Evolutionary conservation across 2,113 vertebrate genomes (phyloP).

Genomic region (Paramisgurnus dabryanus): DNA sequence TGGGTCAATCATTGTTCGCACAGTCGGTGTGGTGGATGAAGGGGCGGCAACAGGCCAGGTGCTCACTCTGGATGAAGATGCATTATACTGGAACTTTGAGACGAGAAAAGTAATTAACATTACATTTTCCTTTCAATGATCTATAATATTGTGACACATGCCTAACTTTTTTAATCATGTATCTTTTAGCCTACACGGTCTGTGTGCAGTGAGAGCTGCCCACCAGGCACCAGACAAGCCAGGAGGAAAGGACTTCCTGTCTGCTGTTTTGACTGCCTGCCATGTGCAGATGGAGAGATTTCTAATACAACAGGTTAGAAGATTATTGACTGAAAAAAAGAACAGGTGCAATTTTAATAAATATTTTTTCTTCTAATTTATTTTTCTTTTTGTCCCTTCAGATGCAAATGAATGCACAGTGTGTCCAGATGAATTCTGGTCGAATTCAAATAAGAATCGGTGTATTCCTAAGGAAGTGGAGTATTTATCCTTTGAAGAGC

Average conservation of each 20-base stretch:
- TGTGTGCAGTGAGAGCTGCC: slow-evolving; percentile 74
- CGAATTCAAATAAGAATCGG: slow-evolving; percentile 57
- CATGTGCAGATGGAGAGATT: slow-evolving; percentile 75
- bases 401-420: slow-evolving; percentile 65
- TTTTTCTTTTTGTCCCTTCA: slow-evolving; percentile 28
- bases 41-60: slow-evolving; percentile 52
- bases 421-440: slow-evolving; percentile 74
- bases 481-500: slow-evolving; percentile 57
- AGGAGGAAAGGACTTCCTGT: slow-evolving; percentile 70
- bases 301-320: slow-evolving; percentile 67
- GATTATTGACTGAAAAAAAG: neutral
- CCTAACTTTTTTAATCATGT: neutral
- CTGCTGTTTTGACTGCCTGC: slow-evolving; percentile 80
- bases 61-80: slow-evolving; percentile 63
- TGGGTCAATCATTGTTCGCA: slow-evolving; percentile 56
- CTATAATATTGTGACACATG: too few relatives aligned
- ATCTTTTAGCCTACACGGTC: slow-evolving; percentile 66
- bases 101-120: slow-evolving; percentile 49
- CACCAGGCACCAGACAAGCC: slow-evolving; percentile 69
- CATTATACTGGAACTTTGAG: slow-evolving; percentile 68
- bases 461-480: slow-evolving; percentile 68
- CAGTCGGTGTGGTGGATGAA: slow-evolving; percentile 64
- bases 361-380: slow-evolving; percentile 14
- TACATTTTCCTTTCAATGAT: too few relatives aligned
- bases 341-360: neutral